Evolutionary conservation across 2,888 invertebrate species (phyloP), one percentile per base, ranked within the genome.

Genomic region (Netelia fuscicornis): DNA sequence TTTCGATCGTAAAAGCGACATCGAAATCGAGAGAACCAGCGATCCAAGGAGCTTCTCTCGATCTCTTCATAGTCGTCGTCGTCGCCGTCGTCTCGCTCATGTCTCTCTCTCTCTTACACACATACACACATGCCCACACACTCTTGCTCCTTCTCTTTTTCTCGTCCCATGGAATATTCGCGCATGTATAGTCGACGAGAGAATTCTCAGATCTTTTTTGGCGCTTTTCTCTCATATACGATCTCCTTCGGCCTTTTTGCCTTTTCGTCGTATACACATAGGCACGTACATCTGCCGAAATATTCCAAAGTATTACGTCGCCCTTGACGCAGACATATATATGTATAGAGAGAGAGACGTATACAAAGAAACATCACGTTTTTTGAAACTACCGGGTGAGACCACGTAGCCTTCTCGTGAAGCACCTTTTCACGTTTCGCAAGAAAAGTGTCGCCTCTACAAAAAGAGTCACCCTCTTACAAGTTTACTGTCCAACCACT

Each of bases 1-100:
- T 83, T 78, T 82, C 85, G 85, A 85, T 85, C 85, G 85, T 85
- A 85, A 85, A 85, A 82, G 79, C 75, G 71, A 85, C 85, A 62
- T 82, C 75, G 84, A 85, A 37, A 85, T 85, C 76, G 85, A 82
- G 80, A 76, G 65, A 56, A 81, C 52, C 81, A 65, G 52, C 81
- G 79, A 79, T 82, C 82, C 75, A 60, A 71, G 67, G 54, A 71
- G 64, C 79, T 79, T 74, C 65, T 74, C 58, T 58, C 65, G 79
- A 79, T 79, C 65, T 84, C 60, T 72, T 74, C 77, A 70, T 70
- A 68, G 37, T 74, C 44, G 48, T 68, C 74, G 77, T 78, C 56
- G 37, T 70, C 23, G 62, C 37, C 37, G 37, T 37, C 37, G 37
- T 37, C 37, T 37, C 37, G 37, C 37, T 65, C 74, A 20, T 70